These are phyloP conservation scores for Peromyscus californicus DNA, from an alignment of 2,113 vertebrate species.

Conservation along the genomic window DNA sequence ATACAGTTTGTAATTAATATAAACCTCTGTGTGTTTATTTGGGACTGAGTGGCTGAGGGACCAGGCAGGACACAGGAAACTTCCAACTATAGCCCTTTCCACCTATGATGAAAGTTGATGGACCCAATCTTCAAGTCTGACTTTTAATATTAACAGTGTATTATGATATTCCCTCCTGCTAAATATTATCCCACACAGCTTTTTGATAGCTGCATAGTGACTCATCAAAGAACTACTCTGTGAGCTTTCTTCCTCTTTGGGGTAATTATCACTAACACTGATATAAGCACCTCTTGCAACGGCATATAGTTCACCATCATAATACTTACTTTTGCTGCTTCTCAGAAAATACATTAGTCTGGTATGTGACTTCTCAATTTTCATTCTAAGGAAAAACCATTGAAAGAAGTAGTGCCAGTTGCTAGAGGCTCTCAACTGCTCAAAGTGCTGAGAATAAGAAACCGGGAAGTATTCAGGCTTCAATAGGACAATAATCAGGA, in stretches of 20 bases:
- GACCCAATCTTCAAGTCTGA: background rate
- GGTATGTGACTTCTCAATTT: background rate
- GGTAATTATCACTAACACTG: constrained; percentile 14
- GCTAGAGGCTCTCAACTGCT: background rate
- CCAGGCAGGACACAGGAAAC: no score
- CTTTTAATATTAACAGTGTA: constrained; percentile 21
- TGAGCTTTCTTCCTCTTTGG: background rate
- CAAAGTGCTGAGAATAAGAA: background rate
- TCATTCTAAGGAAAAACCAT: background rate
- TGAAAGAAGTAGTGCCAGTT: background rate
- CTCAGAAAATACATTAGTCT: background rate
- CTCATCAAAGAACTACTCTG: background rate
- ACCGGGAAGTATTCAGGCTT: background rate
- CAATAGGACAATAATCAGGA: background rate
- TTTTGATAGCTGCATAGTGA: background rate
- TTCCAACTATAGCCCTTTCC: no score
- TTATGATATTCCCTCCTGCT: background rate
- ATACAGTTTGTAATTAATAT: no score
- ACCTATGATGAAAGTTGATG: background rate
- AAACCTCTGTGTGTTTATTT: no score
- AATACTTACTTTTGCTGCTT: background rate
- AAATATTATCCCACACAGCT: background rate
- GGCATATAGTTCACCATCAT: background rate
- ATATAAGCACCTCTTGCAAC: constrained; percentile 4
- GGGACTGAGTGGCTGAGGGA: no score